Evolutionary conservation across 2,888 invertebrate species (phyloP), one percentile per base, ranked within the genome.

Genomic region (Caenorhabditis sp.): DNA sequence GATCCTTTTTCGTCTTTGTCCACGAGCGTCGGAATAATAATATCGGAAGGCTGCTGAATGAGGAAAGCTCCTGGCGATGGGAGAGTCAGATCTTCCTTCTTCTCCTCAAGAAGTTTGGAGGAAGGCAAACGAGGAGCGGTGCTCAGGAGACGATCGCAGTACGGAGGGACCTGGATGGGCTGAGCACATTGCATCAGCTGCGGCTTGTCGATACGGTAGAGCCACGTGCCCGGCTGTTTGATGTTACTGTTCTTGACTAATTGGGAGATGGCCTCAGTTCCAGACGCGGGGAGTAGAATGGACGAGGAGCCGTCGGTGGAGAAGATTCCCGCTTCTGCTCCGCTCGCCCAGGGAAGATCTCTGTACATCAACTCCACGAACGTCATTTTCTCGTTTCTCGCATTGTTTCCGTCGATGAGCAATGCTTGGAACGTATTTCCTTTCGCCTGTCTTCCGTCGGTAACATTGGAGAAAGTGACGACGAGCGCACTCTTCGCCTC

Each of bases 301-400:
- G 86, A 82, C 35, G 83, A 80, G 15, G 79, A 73, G 13, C 79
- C 70, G 55, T 87, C 86, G 27, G 79, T 63, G 1, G 87, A 79
- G 70, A 89, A 81, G n/a, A 89, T 82, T 41, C 85, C 86, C 9
- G 88, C 85, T 79, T 89, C 86, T n/a, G 88, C 89, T 17, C 78
- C 79, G 11, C 83, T 80, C 15, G 78, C 78, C 89, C 89, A 89
- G 3, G 71, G 48, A 20, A 89, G 62, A 50, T 85, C 83, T 39
- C 85, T 81, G 77, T 88, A 89, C 41, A 89, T 82, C 22, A 86
- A 63, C 39, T 86, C 80, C 1, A 78, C 87, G 59, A 83, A 89
- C 9, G 89, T 88, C 46, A 62, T 71, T 32, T 81, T 71, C 48
- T 86, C 84, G 9, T 77, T 70, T 11, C 65, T 45, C 11, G 68